Conservation (phyloP, 2,797 vertebrate genomes). For the Euphonia xanthogaster region DNA sequence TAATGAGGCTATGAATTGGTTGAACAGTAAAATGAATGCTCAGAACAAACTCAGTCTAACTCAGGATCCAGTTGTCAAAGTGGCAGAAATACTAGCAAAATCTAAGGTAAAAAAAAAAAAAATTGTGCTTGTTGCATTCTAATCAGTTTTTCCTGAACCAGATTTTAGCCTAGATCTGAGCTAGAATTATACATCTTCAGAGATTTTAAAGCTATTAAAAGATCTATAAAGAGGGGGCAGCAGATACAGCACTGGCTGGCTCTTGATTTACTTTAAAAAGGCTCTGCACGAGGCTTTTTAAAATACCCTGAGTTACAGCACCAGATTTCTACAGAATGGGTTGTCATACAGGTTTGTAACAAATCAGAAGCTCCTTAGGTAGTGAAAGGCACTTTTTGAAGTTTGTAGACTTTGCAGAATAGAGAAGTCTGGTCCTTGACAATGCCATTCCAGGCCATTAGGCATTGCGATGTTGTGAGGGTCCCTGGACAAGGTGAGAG, state of each 20-base stretch:
- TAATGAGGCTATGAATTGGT: constrained; percentile 88
- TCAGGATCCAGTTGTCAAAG: constrained; percentile 90
- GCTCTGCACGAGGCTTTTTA: neutral
- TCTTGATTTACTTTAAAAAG: neutral
- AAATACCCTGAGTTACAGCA: neutral
- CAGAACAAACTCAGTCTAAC: constrained; percentile 87
- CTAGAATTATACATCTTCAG: neutral
- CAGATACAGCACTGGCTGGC: neutral
- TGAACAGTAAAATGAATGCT: constrained; percentile 91
- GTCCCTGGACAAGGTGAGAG: neutral
- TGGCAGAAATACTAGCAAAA: constrained; percentile 89
- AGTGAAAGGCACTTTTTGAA: neutral
- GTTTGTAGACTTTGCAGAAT: neutral
- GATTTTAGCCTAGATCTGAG: neutral
- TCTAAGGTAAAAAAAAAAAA: constrained; percentile 81
- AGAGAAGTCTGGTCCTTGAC: neutral
- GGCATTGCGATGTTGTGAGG: neutral
- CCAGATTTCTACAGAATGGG: neutral
- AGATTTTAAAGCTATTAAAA: neutral
- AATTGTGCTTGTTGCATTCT: neutral
- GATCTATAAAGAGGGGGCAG: neutral
- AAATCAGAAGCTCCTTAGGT: neutral
- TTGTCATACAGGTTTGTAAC: neutral
- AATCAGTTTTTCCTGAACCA: neutral
- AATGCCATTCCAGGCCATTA: neutral